Conservation (phyloP, 2,888 invertebrate genomes). For the Rapana venosa region DNA sequence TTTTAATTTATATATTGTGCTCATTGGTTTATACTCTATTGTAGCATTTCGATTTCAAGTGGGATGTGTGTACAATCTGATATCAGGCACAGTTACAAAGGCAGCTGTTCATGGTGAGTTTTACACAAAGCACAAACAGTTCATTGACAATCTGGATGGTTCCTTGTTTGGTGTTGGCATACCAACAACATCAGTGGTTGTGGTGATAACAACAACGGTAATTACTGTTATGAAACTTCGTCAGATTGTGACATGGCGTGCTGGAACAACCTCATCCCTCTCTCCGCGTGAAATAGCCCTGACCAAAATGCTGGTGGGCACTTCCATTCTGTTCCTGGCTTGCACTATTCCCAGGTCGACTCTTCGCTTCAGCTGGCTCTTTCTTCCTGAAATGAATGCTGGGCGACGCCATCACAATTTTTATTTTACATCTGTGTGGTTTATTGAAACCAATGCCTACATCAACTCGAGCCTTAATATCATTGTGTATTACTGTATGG, state of each 20-base stretch:
- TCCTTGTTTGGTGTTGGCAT: neutral
- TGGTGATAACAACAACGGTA: neutral
- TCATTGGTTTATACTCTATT: neutral
- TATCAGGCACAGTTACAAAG: neutral
- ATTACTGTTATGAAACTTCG: neutral
- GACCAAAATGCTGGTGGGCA: constrained; percentile 9
- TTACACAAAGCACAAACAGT: neutral
- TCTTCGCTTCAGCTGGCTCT: neutral
- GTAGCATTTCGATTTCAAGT: neutral
- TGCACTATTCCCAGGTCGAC: neutral
- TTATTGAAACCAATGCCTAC: neutral
- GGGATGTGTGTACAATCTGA: neutral
- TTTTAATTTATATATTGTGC: neutral
- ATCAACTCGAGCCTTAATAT: neutral
- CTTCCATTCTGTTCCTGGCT: neutral
- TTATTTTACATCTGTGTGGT: neutral
- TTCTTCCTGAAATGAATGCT: neutral
- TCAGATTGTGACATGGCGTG: constrained; percentile 11
- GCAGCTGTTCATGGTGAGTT: neutral
- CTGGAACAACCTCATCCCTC: neutral
- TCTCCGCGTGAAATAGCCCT: neutral
- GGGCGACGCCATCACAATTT: constrained; percentile 9
- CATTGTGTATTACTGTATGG: constrained; percentile 1
- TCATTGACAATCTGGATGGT: neutral
- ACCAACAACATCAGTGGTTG: neutral